These are phyloP conservation scores for Eristalinus sepulchralis DNA, from an alignment of 2,888 invertebrate genomes.

Conservation along the genomic window DNA sequence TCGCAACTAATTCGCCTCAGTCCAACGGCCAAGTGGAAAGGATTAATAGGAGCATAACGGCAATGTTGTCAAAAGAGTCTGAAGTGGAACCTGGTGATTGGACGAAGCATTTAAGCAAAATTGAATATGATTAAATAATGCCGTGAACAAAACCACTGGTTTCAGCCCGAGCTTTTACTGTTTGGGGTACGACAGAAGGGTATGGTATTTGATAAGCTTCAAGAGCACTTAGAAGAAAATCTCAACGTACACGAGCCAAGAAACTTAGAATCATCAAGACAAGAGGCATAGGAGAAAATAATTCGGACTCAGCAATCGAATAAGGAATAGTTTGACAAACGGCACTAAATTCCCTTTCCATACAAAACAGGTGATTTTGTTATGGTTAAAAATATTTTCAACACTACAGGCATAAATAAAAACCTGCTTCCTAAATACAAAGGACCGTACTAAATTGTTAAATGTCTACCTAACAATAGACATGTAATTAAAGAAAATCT, in stretches of 20 bases:
- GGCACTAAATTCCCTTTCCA: background rate
- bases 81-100: background rate
- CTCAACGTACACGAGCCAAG: background rate
- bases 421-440: background rate
- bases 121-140: background rate
- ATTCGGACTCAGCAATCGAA: background rate
- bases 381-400: background rate
- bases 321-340: background rate
- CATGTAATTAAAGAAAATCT: background rate
- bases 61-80: background rate
- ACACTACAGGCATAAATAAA: background rate
- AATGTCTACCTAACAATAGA: background rate
- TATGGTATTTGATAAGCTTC: background rate
- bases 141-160: background rate
- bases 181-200: background rate
- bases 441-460: background rate
- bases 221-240: background rate
- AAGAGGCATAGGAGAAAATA: background rate
- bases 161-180: background rate
- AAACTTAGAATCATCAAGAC: background rate
- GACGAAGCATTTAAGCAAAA: background rate
- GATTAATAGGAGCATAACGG: no score
- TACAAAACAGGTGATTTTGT: background rate
- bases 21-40: conserved; percentile 48
- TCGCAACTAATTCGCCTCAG: conserved; percentile 34